Base-by-base conservation (phyloP, 1,140 invertebrate species). In the Paraescarpia echinospica region DNA sequence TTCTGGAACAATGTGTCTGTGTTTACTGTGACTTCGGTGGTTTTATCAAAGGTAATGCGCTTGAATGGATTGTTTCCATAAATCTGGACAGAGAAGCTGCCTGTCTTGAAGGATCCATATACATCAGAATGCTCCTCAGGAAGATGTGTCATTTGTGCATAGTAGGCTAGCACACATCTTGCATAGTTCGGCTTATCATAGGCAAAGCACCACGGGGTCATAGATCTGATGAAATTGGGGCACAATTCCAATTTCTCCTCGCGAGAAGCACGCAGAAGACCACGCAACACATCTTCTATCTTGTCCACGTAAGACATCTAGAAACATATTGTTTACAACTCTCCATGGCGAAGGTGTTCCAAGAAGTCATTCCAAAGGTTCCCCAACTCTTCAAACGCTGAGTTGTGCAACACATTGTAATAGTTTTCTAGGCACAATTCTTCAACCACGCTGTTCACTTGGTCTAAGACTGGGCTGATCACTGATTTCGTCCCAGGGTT, bases 131-230 rank as follows among this genome's bases (percentile, higher is more conserved):
- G 31, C 31, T 34, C 1, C 35, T 91, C n/a, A n/a, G 31, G 34
- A 91, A 91, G 1, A 35, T 35, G 27, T 14, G 35, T 91, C 33
- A 91, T 51, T 91, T 91, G 91, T 91, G 91, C 91, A 91, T 48
- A 91, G 91, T 91, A 91, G 35, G 31, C 91, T 91, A 34, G 35
- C 91, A 91, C 22, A 91, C 34, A 91, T n/a, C 91, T 34, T 91
- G 35, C 91, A 35, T 91, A 91, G 34, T 91, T 91, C 91, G 18
- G n/a, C 91, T 91, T 91, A 34, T 91, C 91, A 34, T 35, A 91
- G 14, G 35, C 91, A 91, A 91, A 91, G 91, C 0, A 91, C 35
- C 35, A 91, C 18, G 91, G 35, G 0, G 34, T 91, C 34, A 91
- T 35, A 18, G 33, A 34, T 33, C 33, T 48, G 31, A 91, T 91